Evolutionary conservation across 2,888 invertebrate genomes (phyloP), one percentile per base, ranked within the genome.

Genomic region (Dorcus parallelipipedus): DNA sequence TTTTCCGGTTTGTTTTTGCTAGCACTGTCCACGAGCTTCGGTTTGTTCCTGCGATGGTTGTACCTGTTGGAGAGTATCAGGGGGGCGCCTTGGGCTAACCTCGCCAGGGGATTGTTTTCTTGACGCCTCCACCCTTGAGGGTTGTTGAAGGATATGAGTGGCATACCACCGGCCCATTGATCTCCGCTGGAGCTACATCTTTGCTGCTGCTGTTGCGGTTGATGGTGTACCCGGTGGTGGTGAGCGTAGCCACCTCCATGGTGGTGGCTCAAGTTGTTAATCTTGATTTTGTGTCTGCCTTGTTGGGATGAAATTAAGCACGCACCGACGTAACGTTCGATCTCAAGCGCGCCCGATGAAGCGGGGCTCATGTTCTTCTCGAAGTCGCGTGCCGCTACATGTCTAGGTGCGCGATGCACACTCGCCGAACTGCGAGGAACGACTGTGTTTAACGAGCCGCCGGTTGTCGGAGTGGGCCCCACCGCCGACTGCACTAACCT

Each of bases 31-130:
- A 7, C 26, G 6, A 6, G 26, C 26, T 33, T 33, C 7, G 26
- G 26, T 33, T 33, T 33, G 57, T 73, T 77, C 62, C 76, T 76
- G n/a, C 73, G 70, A 63, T 76, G 75, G 60, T 75, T 73, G 75
- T 85, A 86, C 68, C 85, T 81, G 67, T 87, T 85, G 67, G 89
- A 81, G 60, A 91, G 82, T 66, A 93, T 90, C 62, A 93, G 81
- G n/a, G 93, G 93, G 47, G 89, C 90, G 45, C 93, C 93, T 75
- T 91, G 91, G 9, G 91, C 91, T 63, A 93, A 78, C 69, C 89
- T 86, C 8, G 91, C 86, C 63, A 92, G 84, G 45, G 86, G 85
- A 64, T 83, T 81, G n/a, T 50, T 47, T 9, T 52, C 48, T 10
- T 54, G 56, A 9, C 51, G 45, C 39, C 56, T 52, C n/a, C 78